Conservation (phyloP, 1,140 invertebrate genomes). For the Drosophila sproati region DNA sequence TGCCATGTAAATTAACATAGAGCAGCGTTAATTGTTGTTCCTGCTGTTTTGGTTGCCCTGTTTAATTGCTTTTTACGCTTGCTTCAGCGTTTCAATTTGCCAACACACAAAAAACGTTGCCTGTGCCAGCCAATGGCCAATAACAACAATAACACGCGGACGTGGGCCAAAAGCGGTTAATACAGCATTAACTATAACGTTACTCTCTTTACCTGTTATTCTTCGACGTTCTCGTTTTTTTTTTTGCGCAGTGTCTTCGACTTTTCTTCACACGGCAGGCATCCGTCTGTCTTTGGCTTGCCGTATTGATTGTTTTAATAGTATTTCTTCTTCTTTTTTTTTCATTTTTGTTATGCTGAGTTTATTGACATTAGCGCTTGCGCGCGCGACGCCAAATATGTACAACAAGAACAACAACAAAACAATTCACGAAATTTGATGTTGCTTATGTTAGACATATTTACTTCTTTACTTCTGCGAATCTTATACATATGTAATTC, state of each 20-base stretch:
- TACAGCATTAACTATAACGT: conserved; percentile 48
- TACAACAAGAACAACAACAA: conserved; percentile 9
- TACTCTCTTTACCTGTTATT: conserved; percentile 34
- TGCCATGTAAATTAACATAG: conserved; percentile 39
- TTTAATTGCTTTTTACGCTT: conserved; percentile 41
- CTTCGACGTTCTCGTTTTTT: not conserved
- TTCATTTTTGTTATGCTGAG: conserved; percentile 46
- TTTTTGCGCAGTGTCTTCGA: conserved; percentile 27
- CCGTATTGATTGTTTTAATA: conserved; percentile 72
- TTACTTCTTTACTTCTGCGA: conserved; percentile 10
- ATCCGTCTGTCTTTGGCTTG: conserved; percentile 6
- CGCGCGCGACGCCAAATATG: conserved; percentile 5
- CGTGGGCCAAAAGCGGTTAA: conserved; percentile 36
- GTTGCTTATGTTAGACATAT: conserved; percentile 30
- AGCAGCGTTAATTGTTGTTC: conserved; percentile 43
- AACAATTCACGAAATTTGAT: not conserved
- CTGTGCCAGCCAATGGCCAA: conserved; percentile 9
- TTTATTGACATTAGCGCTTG: conserved; percentile 76
- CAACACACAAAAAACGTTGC: not conserved
- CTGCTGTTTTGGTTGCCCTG: conserved; percentile 11
- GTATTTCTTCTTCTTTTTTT: conserved; percentile 14
- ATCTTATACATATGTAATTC: conserved; percentile 37
- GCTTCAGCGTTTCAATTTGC: conserved; percentile 48
- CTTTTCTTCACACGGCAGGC: conserved; percentile 44
- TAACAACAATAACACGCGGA: conserved; percentile 4